Conservation (phyloP, 2,113 vertebrate species). For the Atractosteus spatula region DNA sequence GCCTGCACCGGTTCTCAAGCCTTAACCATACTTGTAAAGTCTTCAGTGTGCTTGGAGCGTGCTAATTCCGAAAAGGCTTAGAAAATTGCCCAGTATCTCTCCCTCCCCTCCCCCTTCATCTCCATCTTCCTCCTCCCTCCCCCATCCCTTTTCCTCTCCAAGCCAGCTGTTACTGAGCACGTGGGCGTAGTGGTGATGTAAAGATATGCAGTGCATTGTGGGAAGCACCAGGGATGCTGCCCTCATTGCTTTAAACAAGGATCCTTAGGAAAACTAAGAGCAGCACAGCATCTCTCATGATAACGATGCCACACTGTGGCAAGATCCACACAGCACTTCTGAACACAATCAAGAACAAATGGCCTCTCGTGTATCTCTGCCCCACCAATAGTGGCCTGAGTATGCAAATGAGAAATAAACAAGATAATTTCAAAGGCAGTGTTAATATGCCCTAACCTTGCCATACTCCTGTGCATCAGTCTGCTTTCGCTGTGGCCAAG, state of each 20-base stretch:
- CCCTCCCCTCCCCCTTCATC: background rate
- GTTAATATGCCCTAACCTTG: background rate
- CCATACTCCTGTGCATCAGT: background rate
- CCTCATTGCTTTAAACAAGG: conserved; percentile 56
- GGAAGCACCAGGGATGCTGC: conserved; percentile 54
- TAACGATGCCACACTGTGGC: background rate
- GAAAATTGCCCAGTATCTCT: too few relatives aligned
- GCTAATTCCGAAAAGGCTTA: too few relatives aligned
- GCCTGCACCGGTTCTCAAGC: too few relatives aligned
- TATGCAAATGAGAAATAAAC: conserved; percentile 10
- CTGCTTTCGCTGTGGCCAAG: background rate
- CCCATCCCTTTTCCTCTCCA: conserved; percentile 47
- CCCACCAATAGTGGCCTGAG: background rate
- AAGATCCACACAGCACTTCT: background rate
- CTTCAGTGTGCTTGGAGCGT: too few relatives aligned
- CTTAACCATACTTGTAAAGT: too few relatives aligned
- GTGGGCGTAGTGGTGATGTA: conserved; percentile 65
- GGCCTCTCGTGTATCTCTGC: background rate
- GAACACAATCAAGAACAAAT: background rate
- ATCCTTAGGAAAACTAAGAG: conserved; percentile 18
- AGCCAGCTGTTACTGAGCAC: conserved; percentile 37
- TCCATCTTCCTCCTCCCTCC: conserved; percentile 36
- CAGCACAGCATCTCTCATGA: too few relatives aligned
- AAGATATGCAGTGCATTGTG: conserved; percentile 56
- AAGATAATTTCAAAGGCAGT: background rate